These are phyloP conservation scores for Dasypogon diadema DNA, from an alignment of 2,888 invertebrate genomes.

Conservation along the genomic window DNA sequence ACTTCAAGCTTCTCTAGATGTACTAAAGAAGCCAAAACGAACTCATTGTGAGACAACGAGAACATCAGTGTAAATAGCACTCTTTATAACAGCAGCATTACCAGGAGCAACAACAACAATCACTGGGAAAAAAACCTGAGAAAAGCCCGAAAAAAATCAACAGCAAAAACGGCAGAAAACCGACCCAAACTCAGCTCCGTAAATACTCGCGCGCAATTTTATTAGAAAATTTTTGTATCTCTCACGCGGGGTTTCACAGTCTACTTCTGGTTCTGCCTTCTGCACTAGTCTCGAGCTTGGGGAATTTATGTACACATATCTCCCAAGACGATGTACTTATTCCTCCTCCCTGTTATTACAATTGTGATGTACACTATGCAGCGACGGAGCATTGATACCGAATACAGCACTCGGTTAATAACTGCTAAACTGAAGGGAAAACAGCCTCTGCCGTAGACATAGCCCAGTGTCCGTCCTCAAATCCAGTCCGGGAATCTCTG, in stretches of 20 bases:
- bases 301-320: conserved; percentile 52
- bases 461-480: too few relatives aligned
- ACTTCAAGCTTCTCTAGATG: conserved; percentile 37
- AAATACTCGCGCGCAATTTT: conserved; percentile 55
- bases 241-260: conserved; percentile 38
- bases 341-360: conserved; percentile 41
- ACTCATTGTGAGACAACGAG: conserved; percentile 43
- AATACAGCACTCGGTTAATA: too few relatives aligned
- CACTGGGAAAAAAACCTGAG: conserved; percentile 28
- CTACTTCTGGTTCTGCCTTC: too few relatives aligned
- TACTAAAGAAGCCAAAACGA: conserved; percentile 33
- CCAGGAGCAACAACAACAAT: conserved; percentile 17
- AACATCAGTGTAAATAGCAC: conserved; percentile 36
- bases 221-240: conserved; percentile 52
- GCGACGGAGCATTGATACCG: conserved; percentile 3
- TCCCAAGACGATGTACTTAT: conserved; percentile 50
- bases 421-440: too few relatives aligned
- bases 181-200: conserved; percentile 24
- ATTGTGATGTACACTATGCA: conserved; percentile 42
- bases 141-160: conserved; percentile 36
- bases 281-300: conserved; percentile 47
- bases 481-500: neutral
- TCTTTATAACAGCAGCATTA: conserved; percentile 22
- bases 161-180: conserved; percentile 4
- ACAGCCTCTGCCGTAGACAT: too few relatives aligned